These are phyloP conservation scores for Acleris emargana DNA, from an alignment of 2,888 invertebrate genomes.

Conservation along the genomic window DNA sequence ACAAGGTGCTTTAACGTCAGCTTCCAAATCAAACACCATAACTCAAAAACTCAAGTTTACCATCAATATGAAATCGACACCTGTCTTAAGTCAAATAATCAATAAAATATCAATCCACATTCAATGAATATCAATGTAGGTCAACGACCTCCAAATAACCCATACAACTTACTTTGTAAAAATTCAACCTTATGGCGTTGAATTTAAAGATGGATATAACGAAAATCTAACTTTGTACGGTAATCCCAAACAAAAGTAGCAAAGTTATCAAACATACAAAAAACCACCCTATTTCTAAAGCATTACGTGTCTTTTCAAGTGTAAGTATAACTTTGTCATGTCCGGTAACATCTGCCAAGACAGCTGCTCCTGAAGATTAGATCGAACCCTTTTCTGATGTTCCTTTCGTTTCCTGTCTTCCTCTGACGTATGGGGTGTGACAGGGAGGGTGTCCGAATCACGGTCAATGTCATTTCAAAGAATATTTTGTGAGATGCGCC, in stretches of 20 bases:
- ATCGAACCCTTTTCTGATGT: conserved; percentile 43
- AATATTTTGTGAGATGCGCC: too few species aligned
- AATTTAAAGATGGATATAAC: background rate
- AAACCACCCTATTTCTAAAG: conserved; percentile 12
- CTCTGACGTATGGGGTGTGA: conserved; percentile 24
- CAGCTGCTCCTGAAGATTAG: conserved; percentile 72
- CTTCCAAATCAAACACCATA: conserved; percentile 27
- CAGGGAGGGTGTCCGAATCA: conserved; percentile 31
- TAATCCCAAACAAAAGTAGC: background rate
- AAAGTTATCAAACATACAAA: background rate
- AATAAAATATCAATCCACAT: conserved; percentile 41
- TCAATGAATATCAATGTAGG: conserved; percentile 36
- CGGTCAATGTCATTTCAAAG: conserved; percentile 21
- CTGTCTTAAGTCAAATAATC: conserved; percentile 38
- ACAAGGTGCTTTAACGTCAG: background rate
- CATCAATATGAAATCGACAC: conserved; percentile 34
- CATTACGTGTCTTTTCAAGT: conserved; percentile 27
- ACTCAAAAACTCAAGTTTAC: conserved; percentile 27
- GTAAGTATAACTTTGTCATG: conserved; percentile 39
- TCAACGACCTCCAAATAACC: conserved; percentile 34
- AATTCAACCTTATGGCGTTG: background rate
- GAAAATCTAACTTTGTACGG: conserved; percentile 28
- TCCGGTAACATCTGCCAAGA: conserved; percentile 71
- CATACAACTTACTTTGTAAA: conserved; percentile 2
- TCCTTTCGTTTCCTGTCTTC: conserved; percentile 22